A percentile compares a stretch with the other conserved stretches of the same genome.
These are phyloP conservation scores for Morbakka virulenta DNA, from an alignment of 30 jellyfish, hydroid and myxozoan genomes.

Conservation along the genomic window DNA sequence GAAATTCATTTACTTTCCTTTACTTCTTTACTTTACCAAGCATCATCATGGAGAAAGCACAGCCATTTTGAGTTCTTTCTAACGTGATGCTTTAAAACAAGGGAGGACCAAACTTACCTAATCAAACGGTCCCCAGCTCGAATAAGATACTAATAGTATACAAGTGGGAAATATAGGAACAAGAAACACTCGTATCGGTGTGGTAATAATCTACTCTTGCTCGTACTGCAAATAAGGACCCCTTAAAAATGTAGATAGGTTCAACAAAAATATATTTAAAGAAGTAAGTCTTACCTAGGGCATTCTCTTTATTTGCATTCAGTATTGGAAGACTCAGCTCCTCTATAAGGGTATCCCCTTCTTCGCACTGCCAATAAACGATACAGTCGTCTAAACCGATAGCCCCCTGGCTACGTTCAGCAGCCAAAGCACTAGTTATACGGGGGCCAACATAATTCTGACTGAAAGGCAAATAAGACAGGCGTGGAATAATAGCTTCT, in stretches of 20 bases:
- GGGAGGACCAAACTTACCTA: background rate
- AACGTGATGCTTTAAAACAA: no score
- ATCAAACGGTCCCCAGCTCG: background rate
- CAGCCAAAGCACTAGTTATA: slow-evolving; percentile 59
- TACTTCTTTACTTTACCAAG: no score
- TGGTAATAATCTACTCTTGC: no score
- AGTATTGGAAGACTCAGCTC: slow-evolving; percentile 55
- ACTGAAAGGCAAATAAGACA: slow-evolving; percentile 63
- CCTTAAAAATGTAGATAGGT: no score
- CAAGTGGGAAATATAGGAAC: no score
- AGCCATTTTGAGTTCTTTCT: no score
- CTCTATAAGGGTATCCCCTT: slow-evolving; percentile 52
- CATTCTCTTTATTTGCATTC: slow-evolving; percentile 76
- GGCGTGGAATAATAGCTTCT: slow-evolving; percentile 72
- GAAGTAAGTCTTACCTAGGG: slow-evolving; percentile 87
- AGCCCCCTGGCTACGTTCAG: slow-evolving; percentile 57
- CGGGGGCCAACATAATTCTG: slow-evolving; percentile 51
- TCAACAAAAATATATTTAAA: no score
- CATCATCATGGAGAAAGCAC: no score
- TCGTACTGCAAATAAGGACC: no score
- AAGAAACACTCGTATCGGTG: no score
- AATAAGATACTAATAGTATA: background rate
- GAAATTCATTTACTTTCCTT: no score
- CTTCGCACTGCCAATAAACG: slow-evolving; percentile 90
- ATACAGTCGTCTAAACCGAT: slow-evolving; percentile 54